These are phyloP conservation scores for Rhizomys pruinosus DNA, from an alignment of 2,113 vertebrate genomes.

Conservation along the genomic window DNA sequence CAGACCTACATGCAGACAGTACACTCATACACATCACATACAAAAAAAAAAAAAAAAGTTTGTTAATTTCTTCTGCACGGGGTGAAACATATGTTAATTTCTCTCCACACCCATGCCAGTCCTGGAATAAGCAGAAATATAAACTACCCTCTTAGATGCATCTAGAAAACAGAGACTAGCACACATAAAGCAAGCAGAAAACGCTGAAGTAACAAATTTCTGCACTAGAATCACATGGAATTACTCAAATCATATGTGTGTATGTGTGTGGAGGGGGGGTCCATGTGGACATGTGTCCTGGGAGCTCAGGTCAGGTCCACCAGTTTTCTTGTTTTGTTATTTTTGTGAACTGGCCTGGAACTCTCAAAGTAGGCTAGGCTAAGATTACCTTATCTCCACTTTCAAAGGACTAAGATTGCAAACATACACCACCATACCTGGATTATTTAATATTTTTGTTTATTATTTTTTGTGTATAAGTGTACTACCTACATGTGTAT, in stretches of 20 bases:
- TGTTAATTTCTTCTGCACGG: background rate
- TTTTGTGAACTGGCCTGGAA: background rate
- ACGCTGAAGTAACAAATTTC: background rate
- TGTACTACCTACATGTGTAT: no score
- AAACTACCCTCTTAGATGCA: background rate
- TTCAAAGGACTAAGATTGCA: background rate
- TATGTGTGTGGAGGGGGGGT: background rate
- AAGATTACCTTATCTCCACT: background rate
- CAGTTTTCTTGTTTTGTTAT: background rate
- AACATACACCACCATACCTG: background rate
- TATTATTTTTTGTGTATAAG: no score
- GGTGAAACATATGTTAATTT: background rate
- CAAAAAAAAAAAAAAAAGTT: no score
- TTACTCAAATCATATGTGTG: background rate
- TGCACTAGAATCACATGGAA: background rate
- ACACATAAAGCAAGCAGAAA: background rate
- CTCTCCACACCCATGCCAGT: background rate
- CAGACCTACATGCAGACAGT: no score
- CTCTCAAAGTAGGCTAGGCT: background rate
- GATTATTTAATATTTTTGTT: no score
- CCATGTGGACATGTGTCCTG: background rate
- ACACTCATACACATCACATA: no score
- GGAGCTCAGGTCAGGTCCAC: background rate
- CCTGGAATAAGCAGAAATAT: background rate
- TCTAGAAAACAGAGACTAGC: constrained; percentile 9